These are phyloP conservation scores for Theonella swinhoei DNA, from an alignment of 37 sponge, comb jelly and placozoan genomes.

Conservation along the genomic window DNA sequence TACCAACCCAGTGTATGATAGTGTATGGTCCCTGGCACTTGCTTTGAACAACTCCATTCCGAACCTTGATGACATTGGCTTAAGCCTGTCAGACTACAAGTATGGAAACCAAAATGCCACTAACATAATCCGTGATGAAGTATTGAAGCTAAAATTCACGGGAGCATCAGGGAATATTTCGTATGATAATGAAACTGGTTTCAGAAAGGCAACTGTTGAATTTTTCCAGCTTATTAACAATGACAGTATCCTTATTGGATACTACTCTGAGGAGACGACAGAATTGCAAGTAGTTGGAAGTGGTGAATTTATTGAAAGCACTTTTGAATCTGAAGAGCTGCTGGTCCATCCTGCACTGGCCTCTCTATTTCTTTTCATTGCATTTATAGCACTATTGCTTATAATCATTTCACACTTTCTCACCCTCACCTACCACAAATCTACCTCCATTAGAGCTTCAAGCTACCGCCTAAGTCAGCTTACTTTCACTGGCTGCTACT, in stretches of 20 bases:
- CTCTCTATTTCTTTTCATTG: too few species aligned
- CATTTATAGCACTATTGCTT: too few species aligned
- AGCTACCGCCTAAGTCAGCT: conserved; percentile 6
- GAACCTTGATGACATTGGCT: neutral
- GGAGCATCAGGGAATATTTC: conserved; percentile 33
- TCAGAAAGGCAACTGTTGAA: neutral
- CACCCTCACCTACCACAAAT: too few species aligned
- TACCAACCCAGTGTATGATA: conserved; percentile 20
- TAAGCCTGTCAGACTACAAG: neutral
- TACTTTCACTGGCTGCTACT: conserved; percentile 4
- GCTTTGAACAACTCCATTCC: conserved; percentile 25
- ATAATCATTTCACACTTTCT: too few species aligned
- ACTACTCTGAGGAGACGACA: too few species aligned
- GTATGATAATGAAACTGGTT: conserved; percentile 4
- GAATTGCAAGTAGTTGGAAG: too few species aligned
- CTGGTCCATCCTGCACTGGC: neutral
- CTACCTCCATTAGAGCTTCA: conserved; percentile 14
- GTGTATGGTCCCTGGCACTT: too few species aligned
- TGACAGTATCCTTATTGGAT: too few species aligned
- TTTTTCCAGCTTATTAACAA: conserved; percentile 4
- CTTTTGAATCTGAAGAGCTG: too few species aligned
- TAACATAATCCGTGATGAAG: too few species aligned
- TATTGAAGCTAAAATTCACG: conserved; percentile 15
- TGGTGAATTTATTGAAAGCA: too few species aligned
- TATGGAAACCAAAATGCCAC: neutral